Percentiles rank a stretch among this genome's conserved stretches.
These are phyloP conservation scores for Whitmania pigra DNA, from an alignment of 1,140 invertebrate species.

Conservation along the genomic window DNA sequence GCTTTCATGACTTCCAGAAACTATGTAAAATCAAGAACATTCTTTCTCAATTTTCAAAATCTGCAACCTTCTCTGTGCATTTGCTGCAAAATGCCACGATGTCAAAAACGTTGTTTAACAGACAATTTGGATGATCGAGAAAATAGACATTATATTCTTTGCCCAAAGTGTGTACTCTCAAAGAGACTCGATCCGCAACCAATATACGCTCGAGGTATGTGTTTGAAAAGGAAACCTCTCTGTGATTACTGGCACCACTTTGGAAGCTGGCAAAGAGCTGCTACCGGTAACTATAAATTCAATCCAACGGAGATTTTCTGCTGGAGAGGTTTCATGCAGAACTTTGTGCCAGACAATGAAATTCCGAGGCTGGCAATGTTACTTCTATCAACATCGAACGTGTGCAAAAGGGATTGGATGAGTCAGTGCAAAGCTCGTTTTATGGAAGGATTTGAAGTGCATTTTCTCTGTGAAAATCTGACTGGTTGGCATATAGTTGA, in stretches of 20 bases:
- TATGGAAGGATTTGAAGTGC: conserved; percentile 25
- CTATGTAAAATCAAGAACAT: conserved; percentile 9
- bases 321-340: background rate
- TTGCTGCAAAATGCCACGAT: background rate
- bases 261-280: conserved; percentile 23
- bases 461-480: conserved; percentile 25
- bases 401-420: conserved; percentile 21
- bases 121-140: conserved; percentile 10
- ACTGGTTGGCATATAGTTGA: conserved; percentile 23
- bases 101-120: background rate
- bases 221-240: conserved; percentile 18
- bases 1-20: background rate
- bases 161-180: conserved; percentile 24
- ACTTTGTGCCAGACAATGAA: conserved; percentile 24
- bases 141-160: conserved; percentile 17
- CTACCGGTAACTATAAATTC: conserved; percentile 21
- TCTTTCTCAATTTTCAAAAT: conserved; percentile 1
- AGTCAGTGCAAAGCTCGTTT: conserved; percentile 12
- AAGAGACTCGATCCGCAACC: conserved; percentile 20
- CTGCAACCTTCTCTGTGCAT: background rate
- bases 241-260: conserved; percentile 25
- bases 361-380: conserved; percentile 22
- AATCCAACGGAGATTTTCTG: background rate
- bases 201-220: conserved; percentile 18
- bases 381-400: conserved; percentile 15